Evolutionary conservation across 2,113 vertebrate genomes (phyloP).

Genomic region (Mustela nigripes): DNA sequence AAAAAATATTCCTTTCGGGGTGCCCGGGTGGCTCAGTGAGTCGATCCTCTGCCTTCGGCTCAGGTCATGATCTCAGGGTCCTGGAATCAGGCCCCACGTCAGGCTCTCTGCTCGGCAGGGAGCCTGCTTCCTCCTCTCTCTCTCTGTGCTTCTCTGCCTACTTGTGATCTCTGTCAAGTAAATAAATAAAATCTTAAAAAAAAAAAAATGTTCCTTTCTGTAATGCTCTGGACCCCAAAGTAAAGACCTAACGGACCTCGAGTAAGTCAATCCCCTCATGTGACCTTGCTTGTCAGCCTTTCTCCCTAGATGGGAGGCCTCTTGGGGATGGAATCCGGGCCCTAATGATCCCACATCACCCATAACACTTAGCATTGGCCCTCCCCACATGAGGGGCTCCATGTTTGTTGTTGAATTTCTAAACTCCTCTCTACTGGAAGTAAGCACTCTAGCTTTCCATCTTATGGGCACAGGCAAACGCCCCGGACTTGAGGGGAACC

Average conservation of each 20-base stretch:
- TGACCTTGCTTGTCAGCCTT: not conserved
- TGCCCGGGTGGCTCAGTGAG: too few species aligned
- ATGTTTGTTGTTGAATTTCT: not conserved
- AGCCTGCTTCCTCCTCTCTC: too few species aligned
- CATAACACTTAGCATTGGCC: not conserved
- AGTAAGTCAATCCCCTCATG: not conserved
- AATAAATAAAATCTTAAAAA: too few species aligned
- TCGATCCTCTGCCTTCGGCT: too few species aligned
- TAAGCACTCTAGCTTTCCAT: not conserved
- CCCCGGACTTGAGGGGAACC: not conserved
- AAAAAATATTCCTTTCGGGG: not conserved
- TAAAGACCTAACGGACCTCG: not conserved
- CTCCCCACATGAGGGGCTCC: not conserved
- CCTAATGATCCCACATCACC: not conserved
- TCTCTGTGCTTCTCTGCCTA: too few species aligned
- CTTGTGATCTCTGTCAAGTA: too few species aligned
- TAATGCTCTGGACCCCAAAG: not conserved
- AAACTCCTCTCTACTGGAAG: constrained; percentile 17
- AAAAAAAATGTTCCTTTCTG: not conserved
- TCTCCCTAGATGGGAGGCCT: constrained; percentile 66
- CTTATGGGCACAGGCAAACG: not conserved
- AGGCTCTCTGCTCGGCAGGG: too few species aligned
- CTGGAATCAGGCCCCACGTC: too few species aligned
- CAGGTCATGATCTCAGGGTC: too few species aligned
- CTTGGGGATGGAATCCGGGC: constrained; percentile 69